These are phyloP conservation scores for Carposina sasakii DNA, from an alignment of 1,140 invertebrate genomes.

Conservation along the genomic window DNA sequence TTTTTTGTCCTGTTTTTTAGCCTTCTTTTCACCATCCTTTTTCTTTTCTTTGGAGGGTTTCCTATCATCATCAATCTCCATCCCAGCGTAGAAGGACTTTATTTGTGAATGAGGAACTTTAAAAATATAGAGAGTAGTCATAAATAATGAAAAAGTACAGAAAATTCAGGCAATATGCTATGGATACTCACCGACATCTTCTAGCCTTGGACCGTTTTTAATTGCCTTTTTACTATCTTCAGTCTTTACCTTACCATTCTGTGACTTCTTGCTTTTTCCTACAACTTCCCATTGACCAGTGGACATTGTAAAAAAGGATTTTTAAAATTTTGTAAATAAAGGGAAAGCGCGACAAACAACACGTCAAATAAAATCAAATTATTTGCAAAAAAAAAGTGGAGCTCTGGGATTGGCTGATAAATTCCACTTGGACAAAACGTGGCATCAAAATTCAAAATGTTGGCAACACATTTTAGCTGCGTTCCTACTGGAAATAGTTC, in stretches of 20 bases:
- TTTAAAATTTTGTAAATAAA: constrained; percentile 52
- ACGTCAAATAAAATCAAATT: constrained; percentile 61
- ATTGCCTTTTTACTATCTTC: constrained; percentile 72
- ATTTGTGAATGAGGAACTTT: constrained; percentile 51
- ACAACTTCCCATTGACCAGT: constrained; percentile 85
- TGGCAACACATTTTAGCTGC: neutral
- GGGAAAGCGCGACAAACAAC: constrained; percentile 46
- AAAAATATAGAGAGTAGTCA: constrained; percentile 7
- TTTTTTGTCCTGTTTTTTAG: constrained; percentile 68
- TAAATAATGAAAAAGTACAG: constrained; percentile 7
- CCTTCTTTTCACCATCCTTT: constrained; percentile 59
- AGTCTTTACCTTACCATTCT: constrained; percentile 74
- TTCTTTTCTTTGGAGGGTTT: constrained; percentile 65
- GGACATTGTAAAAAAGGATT: constrained; percentile 67
- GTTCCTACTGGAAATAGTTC: no score
- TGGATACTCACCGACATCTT: constrained; percentile 49
- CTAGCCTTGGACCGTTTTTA: constrained; percentile 60
- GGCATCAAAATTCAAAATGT: constrained; percentile 48
- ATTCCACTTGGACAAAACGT: constrained; percentile 68
- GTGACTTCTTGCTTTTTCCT: constrained; percentile 80
- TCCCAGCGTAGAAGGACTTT: constrained; percentile 57
- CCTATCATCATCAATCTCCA: constrained; percentile 65
- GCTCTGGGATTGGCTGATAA: constrained; percentile 52
- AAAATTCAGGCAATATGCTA: neutral
- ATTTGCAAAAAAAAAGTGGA: constrained; percentile 46